phyloP scores from a whole-genome alignment of 1,140 invertebrate genomes.

The Episyrphus balteatus region DNA sequence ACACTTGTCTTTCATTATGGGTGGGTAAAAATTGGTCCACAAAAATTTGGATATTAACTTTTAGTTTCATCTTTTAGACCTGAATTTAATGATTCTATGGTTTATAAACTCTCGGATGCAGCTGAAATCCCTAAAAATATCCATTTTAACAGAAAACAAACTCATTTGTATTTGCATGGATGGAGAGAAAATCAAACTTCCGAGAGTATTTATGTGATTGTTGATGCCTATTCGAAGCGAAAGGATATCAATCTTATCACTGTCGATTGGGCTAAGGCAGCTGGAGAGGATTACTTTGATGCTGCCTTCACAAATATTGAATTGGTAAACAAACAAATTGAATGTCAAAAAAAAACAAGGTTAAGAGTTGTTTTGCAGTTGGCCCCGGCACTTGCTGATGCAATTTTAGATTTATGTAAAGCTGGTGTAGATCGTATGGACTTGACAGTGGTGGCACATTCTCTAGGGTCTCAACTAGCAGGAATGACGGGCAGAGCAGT shows the following conservation, averaged over 20 bases:
- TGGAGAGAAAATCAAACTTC: constrained; percentile 39
- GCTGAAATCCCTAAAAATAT: constrained; percentile 11
- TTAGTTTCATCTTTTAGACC: too few relatives aligned
- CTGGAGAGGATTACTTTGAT: constrained; percentile 38
- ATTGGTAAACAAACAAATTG: constrained; percentile 22
- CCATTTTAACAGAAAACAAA: constrained; percentile 37
- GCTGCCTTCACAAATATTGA: constrained; percentile 37
- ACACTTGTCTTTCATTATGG: too few relatives aligned
- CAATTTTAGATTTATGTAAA: too few relatives aligned
- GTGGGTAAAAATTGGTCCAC: too few relatives aligned
- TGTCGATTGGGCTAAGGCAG: constrained; percentile 45
- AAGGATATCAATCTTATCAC: constrained; percentile 31
- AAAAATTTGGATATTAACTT: too few relatives aligned
- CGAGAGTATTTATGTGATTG: constrained; percentile 38
- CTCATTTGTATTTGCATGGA: constrained; percentile 41
- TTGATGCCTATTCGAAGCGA: constrained; percentile 17
- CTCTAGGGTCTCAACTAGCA: too few relatives aligned
- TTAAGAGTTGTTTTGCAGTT: constrained; percentile 7
- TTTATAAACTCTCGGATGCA: neutral
- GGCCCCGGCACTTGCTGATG: neutral
- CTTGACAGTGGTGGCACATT: too few relatives aligned
- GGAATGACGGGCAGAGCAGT: too few relatives aligned
- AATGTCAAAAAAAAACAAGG: neutral
- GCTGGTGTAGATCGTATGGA: too few relatives aligned
- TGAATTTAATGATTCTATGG: too few relatives aligned